Percentiles rank a stretch among this genome's conserved stretches.
phyloP scores from a whole-genome alignment of 2,113 vertebrate species.

The Myotis yumanensis region DNA sequence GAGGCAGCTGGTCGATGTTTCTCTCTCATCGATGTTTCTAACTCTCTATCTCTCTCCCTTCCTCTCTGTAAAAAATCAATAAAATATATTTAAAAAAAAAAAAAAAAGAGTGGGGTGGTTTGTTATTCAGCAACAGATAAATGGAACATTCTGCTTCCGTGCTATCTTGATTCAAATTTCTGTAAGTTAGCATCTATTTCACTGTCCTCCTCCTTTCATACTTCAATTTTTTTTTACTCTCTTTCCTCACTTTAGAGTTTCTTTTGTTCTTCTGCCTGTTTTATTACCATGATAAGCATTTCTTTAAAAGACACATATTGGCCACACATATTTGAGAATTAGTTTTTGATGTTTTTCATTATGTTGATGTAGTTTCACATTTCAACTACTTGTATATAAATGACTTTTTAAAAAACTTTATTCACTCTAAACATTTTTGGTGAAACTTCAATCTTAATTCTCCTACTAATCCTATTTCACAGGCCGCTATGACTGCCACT shows the following conservation, averaged over 20 bases:
- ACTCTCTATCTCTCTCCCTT: no score
- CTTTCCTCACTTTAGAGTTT: not conserved
- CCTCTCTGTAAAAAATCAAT: no score
- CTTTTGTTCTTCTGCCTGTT: not conserved
- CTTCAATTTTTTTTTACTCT: not conserved
- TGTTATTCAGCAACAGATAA: not conserved
- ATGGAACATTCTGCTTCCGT: not conserved
- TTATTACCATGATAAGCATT: not conserved
- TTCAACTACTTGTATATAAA: not conserved
- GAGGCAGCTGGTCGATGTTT: no score
- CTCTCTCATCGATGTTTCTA: no score
- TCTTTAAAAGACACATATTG: not conserved
- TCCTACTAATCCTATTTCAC: not conserved
- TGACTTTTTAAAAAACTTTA: not conserved
- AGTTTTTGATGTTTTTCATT: constrained; percentile 1
- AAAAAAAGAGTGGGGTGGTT: not conserved
- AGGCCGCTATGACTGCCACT: not conserved
- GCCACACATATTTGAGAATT: not conserved
- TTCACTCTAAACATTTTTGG: not conserved
- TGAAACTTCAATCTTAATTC: not conserved
- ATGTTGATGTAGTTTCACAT: not conserved
- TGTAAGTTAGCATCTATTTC: not conserved
- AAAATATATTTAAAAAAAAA: no score
- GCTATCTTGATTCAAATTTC: not conserved
- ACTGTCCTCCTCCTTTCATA: not conserved